phyloP scores from a whole-genome alignment of 2,888 invertebrate species.

The Dryomyza anilis region DNA sequence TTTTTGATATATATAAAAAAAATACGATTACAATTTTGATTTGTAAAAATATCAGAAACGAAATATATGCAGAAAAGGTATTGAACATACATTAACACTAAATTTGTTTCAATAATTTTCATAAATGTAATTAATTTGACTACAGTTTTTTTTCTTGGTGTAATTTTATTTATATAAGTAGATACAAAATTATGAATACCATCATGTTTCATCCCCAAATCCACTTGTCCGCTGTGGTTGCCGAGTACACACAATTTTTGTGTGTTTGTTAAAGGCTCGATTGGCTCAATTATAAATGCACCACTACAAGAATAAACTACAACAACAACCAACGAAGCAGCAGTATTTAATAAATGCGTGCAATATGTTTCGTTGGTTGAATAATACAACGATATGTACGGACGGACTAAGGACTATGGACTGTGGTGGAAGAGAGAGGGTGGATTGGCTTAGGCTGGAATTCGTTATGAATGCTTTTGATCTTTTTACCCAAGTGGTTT shows the following conservation, averaged over 20 bases:
- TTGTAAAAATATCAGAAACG: too few relatives aligned
- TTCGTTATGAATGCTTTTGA: slow-evolving; percentile 52
- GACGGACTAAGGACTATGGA: slow-evolving; percentile 10
- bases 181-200: neutral
- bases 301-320: slow-evolving; percentile 42
- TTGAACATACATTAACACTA: neutral
- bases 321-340: slow-evolving; percentile 46
- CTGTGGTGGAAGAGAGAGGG: slow-evolving; percentile 21
- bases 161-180: neutral
- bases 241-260: too few relatives aligned
- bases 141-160: slow-evolving; percentile 8
- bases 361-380: slow-evolving; percentile 40
- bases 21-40: too few relatives aligned
- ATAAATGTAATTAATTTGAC: neutral
- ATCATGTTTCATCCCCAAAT: slow-evolving; percentile 7
- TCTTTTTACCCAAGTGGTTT: slow-evolving; percentile 59
- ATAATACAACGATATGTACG: slow-evolving; percentile 24
- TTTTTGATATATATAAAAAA: too few relatives aligned
- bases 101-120: neutral
- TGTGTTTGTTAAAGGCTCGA: slow-evolving; percentile 15
- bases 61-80: neutral
- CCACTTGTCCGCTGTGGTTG: neutral
- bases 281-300: slow-evolving; percentile 30
- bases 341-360: slow-evolving; percentile 55
- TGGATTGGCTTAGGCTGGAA: slow-evolving; percentile 32